A percentile compares a stretch with the other conserved stretches of the same genome.
phyloP scores from a whole-genome alignment of 2,113 vertebrate genomes.

The Grammomys surdaster region DNA sequence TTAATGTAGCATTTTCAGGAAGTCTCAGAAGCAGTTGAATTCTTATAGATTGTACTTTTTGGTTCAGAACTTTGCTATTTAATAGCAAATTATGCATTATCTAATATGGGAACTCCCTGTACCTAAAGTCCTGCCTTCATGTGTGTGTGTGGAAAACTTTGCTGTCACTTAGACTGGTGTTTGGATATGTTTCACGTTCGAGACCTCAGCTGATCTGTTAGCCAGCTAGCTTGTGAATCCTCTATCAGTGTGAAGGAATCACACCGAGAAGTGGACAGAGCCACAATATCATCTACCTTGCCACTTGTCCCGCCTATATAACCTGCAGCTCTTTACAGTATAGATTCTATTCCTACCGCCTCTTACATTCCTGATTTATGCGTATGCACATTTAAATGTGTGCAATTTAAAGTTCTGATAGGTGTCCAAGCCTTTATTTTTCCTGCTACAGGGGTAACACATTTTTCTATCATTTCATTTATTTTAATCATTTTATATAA shows the following conservation, averaged over 20 bases:
- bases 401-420: constrained; percentile 72
- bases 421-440: constrained; percentile 74
- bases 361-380: constrained; percentile 33
- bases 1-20: constrained; percentile 16
- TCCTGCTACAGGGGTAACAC: constrained; percentile 68
- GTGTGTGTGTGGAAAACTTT: neutral
- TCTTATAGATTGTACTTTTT: neutral
- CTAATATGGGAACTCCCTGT: neutral
- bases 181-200: constrained; percentile 39
- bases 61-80: neutral
- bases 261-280: constrained; percentile 9
- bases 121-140: neutral
- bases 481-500: constrained; percentile 75
- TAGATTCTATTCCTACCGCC: constrained; percentile 31
- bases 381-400: constrained; percentile 59
- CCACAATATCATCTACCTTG: constrained; percentile 41
- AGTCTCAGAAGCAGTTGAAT: constrained; percentile 22
- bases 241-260: constrained; percentile 6
- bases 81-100: neutral
- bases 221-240: neutral
- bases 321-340: constrained; percentile 36
- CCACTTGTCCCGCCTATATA: neutral
- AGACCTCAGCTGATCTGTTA: constrained; percentile 6
- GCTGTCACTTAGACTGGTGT: neutral
- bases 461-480: constrained; percentile 72